Evolutionary conservation across 2,113 vertebrate species (phyloP).

Genomic region (Cyanoderma ruficeps): DNA sequence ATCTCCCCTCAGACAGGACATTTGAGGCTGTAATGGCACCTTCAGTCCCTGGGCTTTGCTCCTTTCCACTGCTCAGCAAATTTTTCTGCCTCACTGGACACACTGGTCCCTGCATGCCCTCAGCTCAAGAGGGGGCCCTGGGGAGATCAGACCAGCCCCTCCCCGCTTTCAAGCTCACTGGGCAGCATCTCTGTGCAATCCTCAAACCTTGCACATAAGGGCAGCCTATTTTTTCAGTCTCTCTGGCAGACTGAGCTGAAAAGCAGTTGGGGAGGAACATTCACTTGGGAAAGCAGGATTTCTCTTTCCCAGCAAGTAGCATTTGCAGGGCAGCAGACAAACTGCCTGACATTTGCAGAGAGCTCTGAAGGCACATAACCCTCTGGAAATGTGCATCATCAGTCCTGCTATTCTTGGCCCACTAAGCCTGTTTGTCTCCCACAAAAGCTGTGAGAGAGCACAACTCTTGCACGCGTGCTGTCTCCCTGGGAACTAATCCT

Average conservation of each 20-base stretch:
- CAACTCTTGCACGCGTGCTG: neutral
- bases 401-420: neutral
- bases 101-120: neutral
- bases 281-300: neutral
- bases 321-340: neutral
- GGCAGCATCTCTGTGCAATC: neutral
- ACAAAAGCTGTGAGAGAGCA: neutral
- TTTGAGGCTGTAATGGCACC: neutral
- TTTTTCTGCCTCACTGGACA: neutral
- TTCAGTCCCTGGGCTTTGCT: neutral
- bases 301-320: neutral
- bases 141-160: neutral
- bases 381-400: neutral
- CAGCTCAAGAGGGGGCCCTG: neutral
- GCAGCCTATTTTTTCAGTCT: neutral
- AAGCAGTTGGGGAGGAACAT: neutral
- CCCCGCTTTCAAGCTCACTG: neutral
- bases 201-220: neutral
- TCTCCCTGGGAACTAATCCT: conserved; percentile 6
- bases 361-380: conserved; percentile 8
- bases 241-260: neutral
- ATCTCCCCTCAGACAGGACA: neutral
- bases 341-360: neutral
- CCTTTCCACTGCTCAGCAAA: neutral
- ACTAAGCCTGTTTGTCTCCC: neutral